phyloP scores from a whole-genome alignment of 2,797 vertebrate species.

The Helicolenus hilgendorfi region DNA sequence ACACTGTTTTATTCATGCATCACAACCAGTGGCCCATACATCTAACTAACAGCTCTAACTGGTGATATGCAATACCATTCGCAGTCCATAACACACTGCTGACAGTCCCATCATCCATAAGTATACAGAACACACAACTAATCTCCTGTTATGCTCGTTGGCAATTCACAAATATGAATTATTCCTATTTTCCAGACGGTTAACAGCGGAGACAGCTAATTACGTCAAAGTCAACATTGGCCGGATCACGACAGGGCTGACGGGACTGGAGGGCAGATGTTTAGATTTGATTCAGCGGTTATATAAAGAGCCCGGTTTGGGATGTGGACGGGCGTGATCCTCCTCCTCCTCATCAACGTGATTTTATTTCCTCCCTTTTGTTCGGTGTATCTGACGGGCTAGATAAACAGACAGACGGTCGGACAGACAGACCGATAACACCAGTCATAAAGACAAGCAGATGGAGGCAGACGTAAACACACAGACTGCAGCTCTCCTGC shows the following conservation, averaged over 20 bases:
- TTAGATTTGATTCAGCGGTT: slow-evolving; percentile 25
- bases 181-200: slow-evolving; percentile 24
- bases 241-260: neutral
- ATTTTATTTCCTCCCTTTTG: slow-evolving; percentile 29
- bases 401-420: slow-evolving; percentile 20
- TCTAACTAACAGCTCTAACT: neutral
- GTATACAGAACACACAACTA: neutral
- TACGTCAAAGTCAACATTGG: neutral
- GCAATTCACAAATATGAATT: neutral
- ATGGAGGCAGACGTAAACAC: slow-evolving; percentile 48
- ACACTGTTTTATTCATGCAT: neutral
- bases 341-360: neutral
- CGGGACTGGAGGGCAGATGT: slow-evolving; percentile 7
- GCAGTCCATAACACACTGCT: neutral
- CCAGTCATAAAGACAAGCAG: slow-evolving; percentile 48
- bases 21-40: neutral
- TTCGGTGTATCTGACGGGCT: slow-evolving; percentile 11
- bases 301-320: neutral
- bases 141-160: neutral
- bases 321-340: neutral
- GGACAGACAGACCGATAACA: slow-evolving; percentile 28
- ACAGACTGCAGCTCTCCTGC: slow-evolving; percentile 19
- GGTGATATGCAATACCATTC: neutral
- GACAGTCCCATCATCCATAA: neutral
- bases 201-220: slow-evolving; percentile 8